Base-by-base conservation (phyloP, 1,140 invertebrate genomes). In the Caenorhabditis latens region DNA sequence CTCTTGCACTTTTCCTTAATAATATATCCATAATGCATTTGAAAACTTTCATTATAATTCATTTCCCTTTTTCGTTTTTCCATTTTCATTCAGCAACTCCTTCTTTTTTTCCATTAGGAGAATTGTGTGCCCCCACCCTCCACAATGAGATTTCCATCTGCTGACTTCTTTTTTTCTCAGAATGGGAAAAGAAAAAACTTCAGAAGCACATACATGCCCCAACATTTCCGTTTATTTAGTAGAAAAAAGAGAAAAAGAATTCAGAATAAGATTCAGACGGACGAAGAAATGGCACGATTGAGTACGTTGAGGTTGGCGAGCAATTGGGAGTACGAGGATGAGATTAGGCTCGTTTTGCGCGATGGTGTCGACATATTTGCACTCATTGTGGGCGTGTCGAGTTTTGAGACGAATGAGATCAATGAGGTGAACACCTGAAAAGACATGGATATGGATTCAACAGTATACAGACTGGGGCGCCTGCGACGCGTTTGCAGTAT, bases 341-440 rank as follows among this genome's bases (percentile, higher is more conserved):
- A 79, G 43, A 79, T 48, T 50, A 79, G 46, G 53, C 71, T 79
- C 24, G 43, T n/a, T 13, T 50, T 79, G n/a, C 71, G 43, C 4
- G 71, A 79, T 13, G 71, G 46, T 50, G 71, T 50, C n/a, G 71
- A 79, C 19, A 50, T 79, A 43, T 79, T 79, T 2, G 71, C 46
- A 14, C 46, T n/a, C 71, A 79, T 50, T 48, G 71, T 11, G 5
- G 19, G n/a, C 4, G 43, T 5, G n/a, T 79, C 71, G n/a, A 79
- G 71, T 50, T 79, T 79, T 79, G 71, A 79, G 19, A 79, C 21
- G 21, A 79, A 79, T 53, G 71, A 79, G 46, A 79, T 79, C n/a
- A 79, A n/a, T 0, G 71, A 79, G 43, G 46, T 21, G 46, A 79
- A 79, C 71, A 79, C 71, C 71, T 79, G 71, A 24, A 79, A 79